phyloP scores from a whole-genome alignment of 1,140 invertebrate species.

The Atta colombica region DNA sequence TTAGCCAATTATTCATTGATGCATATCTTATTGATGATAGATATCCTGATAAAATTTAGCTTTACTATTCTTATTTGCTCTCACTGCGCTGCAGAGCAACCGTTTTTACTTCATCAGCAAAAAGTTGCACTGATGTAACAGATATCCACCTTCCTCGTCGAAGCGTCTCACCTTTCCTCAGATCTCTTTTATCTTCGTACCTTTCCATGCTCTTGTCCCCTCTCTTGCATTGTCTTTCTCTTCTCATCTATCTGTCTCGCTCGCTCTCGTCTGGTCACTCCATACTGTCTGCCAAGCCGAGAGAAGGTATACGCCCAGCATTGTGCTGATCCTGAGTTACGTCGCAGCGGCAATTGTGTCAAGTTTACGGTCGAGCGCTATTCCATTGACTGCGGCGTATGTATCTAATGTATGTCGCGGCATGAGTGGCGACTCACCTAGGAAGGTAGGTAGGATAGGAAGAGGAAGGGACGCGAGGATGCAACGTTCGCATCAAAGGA shows the following conservation, averaged over 20 bases:
- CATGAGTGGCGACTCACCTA: neutral
- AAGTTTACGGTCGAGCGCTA: conserved; percentile 76
- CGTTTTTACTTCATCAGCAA: conserved; percentile 27
- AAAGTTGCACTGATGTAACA: conserved; percentile 38
- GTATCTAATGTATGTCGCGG: conserved; percentile 36
- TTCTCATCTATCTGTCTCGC: conserved; percentile 58
- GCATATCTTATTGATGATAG: neutral
- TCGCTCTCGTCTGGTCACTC: neutral
- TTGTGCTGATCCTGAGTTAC: conserved; percentile 75
- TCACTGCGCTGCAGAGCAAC: neutral
- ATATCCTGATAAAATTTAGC: conserved; percentile 13
- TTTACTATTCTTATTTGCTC: conserved; percentile 14
- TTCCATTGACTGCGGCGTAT: conserved; percentile 68
- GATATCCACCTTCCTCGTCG: conserved; percentile 35
- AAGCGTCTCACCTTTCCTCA: conserved; percentile 36
- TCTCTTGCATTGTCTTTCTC: conserved; percentile 63
- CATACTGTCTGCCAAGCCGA: conserved; percentile 9
- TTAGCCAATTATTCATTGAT: neutral
- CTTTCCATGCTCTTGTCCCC: neutral
- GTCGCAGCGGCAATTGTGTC: conserved; percentile 73
- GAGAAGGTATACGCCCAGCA: conserved; percentile 29
- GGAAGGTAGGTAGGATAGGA: neutral
- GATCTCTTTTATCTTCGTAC: conserved; percentile 31
- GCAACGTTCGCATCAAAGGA: conserved; percentile 68
- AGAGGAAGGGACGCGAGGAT: neutral